phyloP scores from a whole-genome alignment of 2,797 vertebrate genomes.

The Platalea minor region DNA sequence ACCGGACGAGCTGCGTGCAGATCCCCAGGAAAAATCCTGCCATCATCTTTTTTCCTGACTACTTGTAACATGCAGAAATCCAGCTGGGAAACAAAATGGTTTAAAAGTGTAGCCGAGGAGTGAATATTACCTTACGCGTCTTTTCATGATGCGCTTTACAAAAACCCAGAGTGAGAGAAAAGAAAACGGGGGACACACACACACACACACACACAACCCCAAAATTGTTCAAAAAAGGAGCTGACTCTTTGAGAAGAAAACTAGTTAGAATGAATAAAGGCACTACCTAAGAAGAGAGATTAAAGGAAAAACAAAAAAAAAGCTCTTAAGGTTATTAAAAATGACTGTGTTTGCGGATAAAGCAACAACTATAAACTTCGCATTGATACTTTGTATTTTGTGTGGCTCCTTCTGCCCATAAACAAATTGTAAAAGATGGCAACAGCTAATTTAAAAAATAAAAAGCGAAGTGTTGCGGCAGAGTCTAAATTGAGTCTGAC shows the following conservation, averaged over 20 bases:
- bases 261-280: neutral
- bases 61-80: neutral
- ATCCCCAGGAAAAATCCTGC: neutral
- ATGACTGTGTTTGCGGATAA: neutral
- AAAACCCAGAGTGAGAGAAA: neutral
- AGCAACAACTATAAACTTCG: conserved; percentile 22
- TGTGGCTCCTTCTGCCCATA: conserved; percentile 41
- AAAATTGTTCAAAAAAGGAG: neutral
- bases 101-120: neutral
- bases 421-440: conserved; percentile 74
- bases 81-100: neutral
- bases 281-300: neutral
- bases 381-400: neutral
- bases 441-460: conserved; percentile 76
- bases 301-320: neutral
- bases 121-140: neutral
- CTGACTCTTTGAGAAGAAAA: neutral
- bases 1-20: rapidly evolving
- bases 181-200: neutral
- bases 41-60: neutral
- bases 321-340: conserved; percentile 31
- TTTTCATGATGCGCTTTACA: neutral
- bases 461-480: conserved; percentile 59
- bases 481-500: conserved; percentile 72
- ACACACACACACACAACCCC: neutral